Percentiles rank a stretch among this genome's conserved stretches.
phyloP scores from a whole-genome alignment of 30 jellyfish, hydroid and myxozoan species.

The Aurelia sp. region DNA sequence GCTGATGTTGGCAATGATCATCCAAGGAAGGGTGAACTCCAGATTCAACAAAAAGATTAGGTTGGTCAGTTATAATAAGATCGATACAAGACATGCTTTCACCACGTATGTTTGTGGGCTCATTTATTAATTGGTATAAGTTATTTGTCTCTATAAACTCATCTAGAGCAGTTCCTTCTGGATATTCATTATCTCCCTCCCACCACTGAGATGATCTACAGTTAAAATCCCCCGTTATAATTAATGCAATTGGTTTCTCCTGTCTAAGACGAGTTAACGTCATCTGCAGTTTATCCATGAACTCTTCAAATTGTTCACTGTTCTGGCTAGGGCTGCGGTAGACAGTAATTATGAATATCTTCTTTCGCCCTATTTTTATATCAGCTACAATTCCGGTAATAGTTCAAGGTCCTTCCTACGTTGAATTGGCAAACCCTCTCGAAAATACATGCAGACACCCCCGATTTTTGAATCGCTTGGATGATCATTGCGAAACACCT shows the following conservation, averaged over 20 bases:
- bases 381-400: conserved; percentile 28
- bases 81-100: conserved; percentile 21
- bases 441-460: conserved; percentile 46
- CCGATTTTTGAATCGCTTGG: conserved; percentile 39
- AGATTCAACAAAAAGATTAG: background rate
- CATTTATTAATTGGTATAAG: conserved; percentile 4
- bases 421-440: conserved; percentile 51
- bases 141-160: background rate
- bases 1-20: conserved; percentile 19
- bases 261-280: no score
- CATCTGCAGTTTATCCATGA: background rate
- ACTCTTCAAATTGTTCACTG: background rate
- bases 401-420: conserved; percentile 46
- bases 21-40: conserved; percentile 26
- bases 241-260: no score
- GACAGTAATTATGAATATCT: background rate
- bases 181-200: no score
- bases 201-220: no score
- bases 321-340: conserved; percentile 35
- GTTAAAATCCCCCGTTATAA: no score
- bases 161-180: no score
- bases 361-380: conserved; percentile 22
- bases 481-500: conserved; percentile 54
- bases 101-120: conserved; percentile 1
- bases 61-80: conserved; percentile 9